phyloP scores from a whole-genome alignment of 2,888 invertebrate genomes.

The Alviniconcha strummeri region DNA sequence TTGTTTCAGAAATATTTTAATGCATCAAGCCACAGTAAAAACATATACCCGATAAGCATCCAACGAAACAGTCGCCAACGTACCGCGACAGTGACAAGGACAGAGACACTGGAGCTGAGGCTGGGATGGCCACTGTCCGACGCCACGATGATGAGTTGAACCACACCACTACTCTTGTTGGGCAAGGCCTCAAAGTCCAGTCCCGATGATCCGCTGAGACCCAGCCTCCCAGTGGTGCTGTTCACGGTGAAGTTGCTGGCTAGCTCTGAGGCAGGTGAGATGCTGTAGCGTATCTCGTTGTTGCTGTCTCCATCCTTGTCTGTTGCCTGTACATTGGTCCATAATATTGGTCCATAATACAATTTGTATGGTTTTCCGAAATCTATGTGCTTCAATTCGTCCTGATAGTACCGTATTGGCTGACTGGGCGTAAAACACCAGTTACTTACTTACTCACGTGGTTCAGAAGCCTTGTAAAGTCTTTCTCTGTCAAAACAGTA shows the following conservation, averaged over 20 bases:
- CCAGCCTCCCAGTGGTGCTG: not conserved
- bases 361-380: no score
- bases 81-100: constrained; percentile 6
- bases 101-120: not conserved
- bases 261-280: not conserved
- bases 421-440: no score
- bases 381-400: no score
- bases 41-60: no score
- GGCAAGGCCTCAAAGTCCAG: constrained; percentile 17
- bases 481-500: no score
- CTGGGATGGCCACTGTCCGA: not conserved
- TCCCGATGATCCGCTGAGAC: not conserved
- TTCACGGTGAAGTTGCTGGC: constrained; percentile 4
- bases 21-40: no score
- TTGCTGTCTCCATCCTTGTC: not conserved
- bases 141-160: not conserved
- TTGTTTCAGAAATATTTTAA: no score
- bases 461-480: no score
- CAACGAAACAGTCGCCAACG: no score
- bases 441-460: no score
- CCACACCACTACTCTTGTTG: not conserved
- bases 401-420: no score
- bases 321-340: constrained; percentile 10
- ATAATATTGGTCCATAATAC: no score
- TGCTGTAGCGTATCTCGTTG: not conserved